Evolutionary conservation across 35 echinoderm and acorn worm species (phyloP), one percentile per base, ranked within the genome.

Genomic region (Anneissia japonica): DNA sequence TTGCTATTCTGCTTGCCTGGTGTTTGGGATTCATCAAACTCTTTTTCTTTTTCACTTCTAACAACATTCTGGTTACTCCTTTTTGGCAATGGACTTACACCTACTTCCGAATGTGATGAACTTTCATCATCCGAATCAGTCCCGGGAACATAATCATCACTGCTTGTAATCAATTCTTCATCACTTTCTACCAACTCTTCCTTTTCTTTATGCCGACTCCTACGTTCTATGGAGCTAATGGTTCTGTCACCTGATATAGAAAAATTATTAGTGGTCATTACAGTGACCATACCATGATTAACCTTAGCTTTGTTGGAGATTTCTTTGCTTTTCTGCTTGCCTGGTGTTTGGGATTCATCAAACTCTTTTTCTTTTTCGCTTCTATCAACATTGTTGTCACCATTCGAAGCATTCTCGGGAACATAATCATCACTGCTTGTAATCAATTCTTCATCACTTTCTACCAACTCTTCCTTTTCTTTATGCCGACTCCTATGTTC

Each of bases 241-340:
- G n/a, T n/a, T 82, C 87, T 91, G 39, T 91, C 90, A 86, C 87
- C 87, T 17, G 36, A 26, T 76, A 14, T 7, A 64, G 3, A n/a
- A 38, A 46, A 55, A 39, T 88, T 88, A 35, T 88, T 81, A 0
- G 86, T 88, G 80, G 46, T 88, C 86, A 88, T 88, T 30, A 81
- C 86, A 88, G 56, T 81, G 28, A 88, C 79, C 45, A 46, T 87
- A 38, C 26, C 35, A 75, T 86, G 38, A 31, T 28, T 72, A 30
- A 23, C 16, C 28, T 30, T 56, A 36, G 1, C 26, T 86, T 56
- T 76, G 14, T 76, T 45, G 26, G 28, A 16, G 17, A 21, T 64
- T 21, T 72, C 14, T 45, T 75, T 38, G 26, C 23, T 36, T 33
- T 74, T 36, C n/a, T 28, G 1, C 23, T 75, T 45, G 16, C 14